A percentile compares a stretch with the other conserved stretches of the same genome.
Conservation (phyloP, 2,113 vertebrate genomes). For the Falcunculus frontatus region DNA sequence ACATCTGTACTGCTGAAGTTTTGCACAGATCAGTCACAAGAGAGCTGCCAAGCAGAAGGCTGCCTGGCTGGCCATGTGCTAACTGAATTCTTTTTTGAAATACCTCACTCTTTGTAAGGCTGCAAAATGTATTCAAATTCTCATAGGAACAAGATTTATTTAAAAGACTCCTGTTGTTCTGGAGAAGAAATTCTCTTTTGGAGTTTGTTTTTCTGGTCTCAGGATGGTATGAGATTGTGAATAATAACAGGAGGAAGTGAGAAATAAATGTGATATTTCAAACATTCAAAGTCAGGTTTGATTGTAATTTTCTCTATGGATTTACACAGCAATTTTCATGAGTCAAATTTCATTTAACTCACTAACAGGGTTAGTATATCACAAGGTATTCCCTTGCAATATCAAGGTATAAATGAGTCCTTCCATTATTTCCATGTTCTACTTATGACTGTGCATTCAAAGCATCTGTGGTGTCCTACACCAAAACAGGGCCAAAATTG, state of each 20-base stretch:
- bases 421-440: background rate
- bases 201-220: background rate
- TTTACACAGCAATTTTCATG: background rate
- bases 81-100: rapidly evolving
- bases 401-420: background rate
- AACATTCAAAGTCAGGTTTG: background rate
- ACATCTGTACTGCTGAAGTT: background rate
- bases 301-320: background rate
- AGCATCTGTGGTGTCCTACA: background rate
- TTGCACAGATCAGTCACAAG: background rate
- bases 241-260: background rate
- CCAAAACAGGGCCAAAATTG: background rate
- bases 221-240: background rate
- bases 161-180: background rate
- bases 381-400: background rate
- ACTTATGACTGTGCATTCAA: background rate
- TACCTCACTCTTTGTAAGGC: background rate
- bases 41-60: background rate
- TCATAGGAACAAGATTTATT: background rate
- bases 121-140: background rate
- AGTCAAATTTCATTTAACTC: background rate
- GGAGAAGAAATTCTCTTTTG: background rate
- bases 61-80: background rate
- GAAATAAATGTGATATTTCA: background rate
- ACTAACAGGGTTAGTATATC: background rate